Conservation (phyloP, 1,140 invertebrate species). For the Adoxophyes honmai region DNA sequence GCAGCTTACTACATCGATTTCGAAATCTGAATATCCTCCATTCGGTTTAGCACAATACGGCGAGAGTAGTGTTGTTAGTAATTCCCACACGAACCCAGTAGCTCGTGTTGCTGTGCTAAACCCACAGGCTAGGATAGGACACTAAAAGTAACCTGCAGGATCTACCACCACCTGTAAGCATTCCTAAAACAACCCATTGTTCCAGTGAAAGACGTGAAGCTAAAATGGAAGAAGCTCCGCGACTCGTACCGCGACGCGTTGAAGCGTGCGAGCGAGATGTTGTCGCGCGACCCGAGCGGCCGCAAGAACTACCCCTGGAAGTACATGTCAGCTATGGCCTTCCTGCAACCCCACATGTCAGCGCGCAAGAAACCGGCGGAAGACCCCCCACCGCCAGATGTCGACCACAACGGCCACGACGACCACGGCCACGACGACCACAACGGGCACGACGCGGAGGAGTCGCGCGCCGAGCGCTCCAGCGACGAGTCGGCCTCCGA, state of each 20-base stretch:
- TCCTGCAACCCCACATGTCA: conserved; percentile 69
- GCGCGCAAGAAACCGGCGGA: conserved; percentile 55
- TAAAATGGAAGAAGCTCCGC: conserved; percentile 70
- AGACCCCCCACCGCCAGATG: conserved; percentile 26
- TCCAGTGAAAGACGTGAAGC: conserved; percentile 69
- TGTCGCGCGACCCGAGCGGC: conserved; percentile 44
- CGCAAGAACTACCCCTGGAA: conserved; percentile 64
- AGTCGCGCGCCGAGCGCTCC: conserved; percentile 24
- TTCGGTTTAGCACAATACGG: too few species aligned
- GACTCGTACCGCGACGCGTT: conserved; percentile 70
- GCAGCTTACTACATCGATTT: too few species aligned
- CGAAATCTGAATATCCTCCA: too few species aligned
- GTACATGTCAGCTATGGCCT: conserved; percentile 65
- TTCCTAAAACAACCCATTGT: background rate
- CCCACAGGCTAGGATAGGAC: too few species aligned
- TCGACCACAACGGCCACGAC: conserved; percentile 16
- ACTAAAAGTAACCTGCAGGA: too few species aligned
- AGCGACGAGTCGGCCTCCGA: conserved; percentile 47
- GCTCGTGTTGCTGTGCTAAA: too few species aligned
- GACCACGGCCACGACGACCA: conserved; percentile 10
- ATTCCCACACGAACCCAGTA: too few species aligned
- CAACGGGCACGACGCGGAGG: conserved; percentile 20
- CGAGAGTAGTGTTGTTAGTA: too few species aligned
- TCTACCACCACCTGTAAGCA: too few species aligned
- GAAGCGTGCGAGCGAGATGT: conserved; percentile 62